Base-by-base conservation (phyloP, 2,797 vertebrate species). In the Heteromormyrus szaboi region DNA sequence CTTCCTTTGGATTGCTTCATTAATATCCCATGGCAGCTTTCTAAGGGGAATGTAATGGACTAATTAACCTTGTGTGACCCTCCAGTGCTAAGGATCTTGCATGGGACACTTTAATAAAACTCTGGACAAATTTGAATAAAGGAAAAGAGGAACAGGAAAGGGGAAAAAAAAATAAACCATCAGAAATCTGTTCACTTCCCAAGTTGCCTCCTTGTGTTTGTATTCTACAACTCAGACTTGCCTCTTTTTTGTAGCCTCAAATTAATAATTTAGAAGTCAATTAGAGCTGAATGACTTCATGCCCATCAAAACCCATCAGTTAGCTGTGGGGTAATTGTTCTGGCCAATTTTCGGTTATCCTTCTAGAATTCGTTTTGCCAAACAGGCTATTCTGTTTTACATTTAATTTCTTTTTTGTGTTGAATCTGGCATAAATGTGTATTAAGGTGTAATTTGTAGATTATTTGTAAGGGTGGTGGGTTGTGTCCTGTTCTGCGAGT, bases 21-120 rank as follows among this genome's bases (percentile, higher is more conserved):
- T 95, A 95, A 95, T 94, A 94, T 94, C 94, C 91, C 91, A 91
- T 93, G 93, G 94, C 94, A 94, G 92, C 94, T 93, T 93, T 94
- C 93, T 95, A 94, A 95, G 94, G 94, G 94, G 94, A 93, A 84
- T 91, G 89, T 88, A 87, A 93, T 93, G 93, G 94, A 95, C 94
- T 95, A 95, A 96, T 96, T 96, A 96, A 94, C 95, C 95, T 92
- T 89, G 93, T 93, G 94, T 94, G 94, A 95, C 94, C 95, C 94
- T n/a, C 88, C 14, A 51, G 46, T 19, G 72, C 54, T 37, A 68
- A 81, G 76, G 56, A 6, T 83, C 86, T 85, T 84, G 72, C 48
- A 37, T 33, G 44, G 86, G 85, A 81, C 51, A 29, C 83, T 86
- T 86, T 33, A 89, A 85, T 86, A 72, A 86, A 89, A 89, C 83